These are phyloP conservation scores for Darevskia mixta DNA, from an alignment of 2,797 vertebrate genomes.

Conservation along the genomic window DNA sequence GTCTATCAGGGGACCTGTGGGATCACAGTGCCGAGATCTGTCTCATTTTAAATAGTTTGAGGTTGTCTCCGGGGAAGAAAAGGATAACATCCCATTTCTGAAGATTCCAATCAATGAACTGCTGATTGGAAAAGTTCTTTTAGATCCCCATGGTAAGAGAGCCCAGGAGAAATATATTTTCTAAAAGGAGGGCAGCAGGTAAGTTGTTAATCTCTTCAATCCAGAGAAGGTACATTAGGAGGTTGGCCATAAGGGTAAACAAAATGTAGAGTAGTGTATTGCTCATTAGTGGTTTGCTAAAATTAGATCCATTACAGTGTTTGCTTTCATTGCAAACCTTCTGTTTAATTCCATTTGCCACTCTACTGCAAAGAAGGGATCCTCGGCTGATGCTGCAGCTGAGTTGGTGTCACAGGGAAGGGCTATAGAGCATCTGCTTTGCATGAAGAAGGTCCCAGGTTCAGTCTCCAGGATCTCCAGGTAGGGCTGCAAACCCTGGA, in stretches of 20 bases:
- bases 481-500: too few species aligned
- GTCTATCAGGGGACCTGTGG: slow-evolving; percentile 30
- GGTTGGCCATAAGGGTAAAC: slow-evolving; percentile 62
- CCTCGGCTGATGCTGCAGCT: neutral
- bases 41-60: slow-evolving; percentile 69
- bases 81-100: slow-evolving; percentile 60
- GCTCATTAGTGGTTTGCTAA: slow-evolving; percentile 72
- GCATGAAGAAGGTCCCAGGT: too few species aligned
- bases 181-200: slow-evolving; percentile 67
- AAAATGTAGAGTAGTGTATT: slow-evolving; percentile 45
- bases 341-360: slow-evolving; percentile 53
- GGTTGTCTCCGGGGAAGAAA: slow-evolving; percentile 59
- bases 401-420: too few species aligned
- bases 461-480: too few species aligned
- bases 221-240: slow-evolving; percentile 62
- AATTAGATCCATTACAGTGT: slow-evolving; percentile 70
- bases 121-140: slow-evolving; percentile 70
- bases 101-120: slow-evolving; percentile 58
- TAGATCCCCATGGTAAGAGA: slow-evolving; percentile 54
- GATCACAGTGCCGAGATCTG: slow-evolving; percentile 51
- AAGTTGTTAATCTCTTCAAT: slow-evolving; percentile 69
- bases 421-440: too few species aligned
- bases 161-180: slow-evolving; percentile 60
- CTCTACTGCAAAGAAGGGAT: slow-evolving; percentile 6
- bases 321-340: slow-evolving; percentile 68